Conservation (phyloP, 1,140 invertebrate species). For the Hesperophylax magnus region DNA sequence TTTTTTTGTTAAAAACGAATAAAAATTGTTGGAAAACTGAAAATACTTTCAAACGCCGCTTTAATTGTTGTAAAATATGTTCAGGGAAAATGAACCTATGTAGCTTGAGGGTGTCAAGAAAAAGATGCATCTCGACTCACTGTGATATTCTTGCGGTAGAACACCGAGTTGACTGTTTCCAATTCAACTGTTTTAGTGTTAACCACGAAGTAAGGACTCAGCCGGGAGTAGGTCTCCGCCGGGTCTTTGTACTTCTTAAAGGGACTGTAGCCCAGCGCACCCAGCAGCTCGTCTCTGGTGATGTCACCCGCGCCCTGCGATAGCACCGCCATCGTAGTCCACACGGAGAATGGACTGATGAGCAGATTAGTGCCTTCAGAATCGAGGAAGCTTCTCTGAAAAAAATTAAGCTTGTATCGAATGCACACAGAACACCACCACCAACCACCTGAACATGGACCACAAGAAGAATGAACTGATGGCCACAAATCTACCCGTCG, state of each 20-base stretch:
- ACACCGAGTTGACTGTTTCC: constrained; percentile 38
- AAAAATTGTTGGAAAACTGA: too few relatives aligned
- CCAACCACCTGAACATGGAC: too few relatives aligned
- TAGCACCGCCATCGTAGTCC: constrained; percentile 71
- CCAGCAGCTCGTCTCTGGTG: constrained; percentile 70
- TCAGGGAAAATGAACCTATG: too few relatives aligned
- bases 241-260: too few relatives aligned
- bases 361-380: constrained; percentile 67
- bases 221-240: too few relatives aligned
- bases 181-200: constrained; percentile 44
- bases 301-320: constrained; percentile 71
- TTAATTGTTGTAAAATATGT: too few relatives aligned
- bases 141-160: constrained; percentile 3
- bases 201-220: not conserved
- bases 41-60: too few relatives aligned
- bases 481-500: too few relatives aligned
- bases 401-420: not conserved
- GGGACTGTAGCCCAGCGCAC: not conserved
- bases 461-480: too few relatives aligned
- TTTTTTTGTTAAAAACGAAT: too few relatives aligned
- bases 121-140: constrained; percentile 2
- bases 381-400: constrained; percentile 37
- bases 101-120: not conserved
- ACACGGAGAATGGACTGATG: constrained; percentile 75
- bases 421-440: too few relatives aligned